A percentile compares a stretch with the other conserved stretches of the same genome.
Conservation (phyloP, 2,888 invertebrate genomes). For the Hyppa rectilinea region DNA sequence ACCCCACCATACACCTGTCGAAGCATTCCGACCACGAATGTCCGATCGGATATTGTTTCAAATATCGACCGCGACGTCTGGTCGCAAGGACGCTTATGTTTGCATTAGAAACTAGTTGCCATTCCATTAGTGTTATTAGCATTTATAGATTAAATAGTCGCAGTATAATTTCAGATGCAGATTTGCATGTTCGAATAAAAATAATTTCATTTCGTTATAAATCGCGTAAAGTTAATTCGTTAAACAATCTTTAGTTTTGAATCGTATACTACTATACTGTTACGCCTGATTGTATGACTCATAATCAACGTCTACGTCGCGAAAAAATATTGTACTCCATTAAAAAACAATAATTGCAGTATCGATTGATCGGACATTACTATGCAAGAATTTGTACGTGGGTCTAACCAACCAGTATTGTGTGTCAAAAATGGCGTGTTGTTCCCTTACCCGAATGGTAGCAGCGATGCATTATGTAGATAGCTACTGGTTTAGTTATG, state of each 20-base stretch:
- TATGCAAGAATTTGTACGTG: conserved; percentile 68
- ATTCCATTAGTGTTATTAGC: conserved; percentile 39
- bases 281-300: conserved; percentile 29
- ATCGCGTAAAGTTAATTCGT: background rate
- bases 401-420: conserved; percentile 63
- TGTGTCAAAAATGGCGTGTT: conserved; percentile 66
- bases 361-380: conserved; percentile 47
- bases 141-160: conserved; percentile 27
- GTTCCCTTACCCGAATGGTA: conserved; percentile 62
- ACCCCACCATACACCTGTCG: background rate
- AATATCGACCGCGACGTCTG: conserved; percentile 4
- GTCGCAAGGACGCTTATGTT: conserved; percentile 37
- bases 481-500: conserved; percentile 56
- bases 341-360: conserved; percentile 37
- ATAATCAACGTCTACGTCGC: conserved; percentile 5
- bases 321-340: conserved; percentile 26
- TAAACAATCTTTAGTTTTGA: conserved; percentile 3
- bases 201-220: background rate
- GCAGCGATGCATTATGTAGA: conserved; percentile 60
- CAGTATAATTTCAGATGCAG: conserved; percentile 25
- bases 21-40: background rate
- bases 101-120: conserved; percentile 35
- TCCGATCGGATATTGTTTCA: conserved; percentile 12
- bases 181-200: conserved; percentile 26
- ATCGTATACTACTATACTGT: conserved; percentile 8